A percentile compares a stretch with the other conserved stretches of the same genome.
These are phyloP conservation scores for Pseudorhombus dupliciocellatus DNA, from an alignment of 2,113 vertebrate genomes.

Conservation along the genomic window DNA sequence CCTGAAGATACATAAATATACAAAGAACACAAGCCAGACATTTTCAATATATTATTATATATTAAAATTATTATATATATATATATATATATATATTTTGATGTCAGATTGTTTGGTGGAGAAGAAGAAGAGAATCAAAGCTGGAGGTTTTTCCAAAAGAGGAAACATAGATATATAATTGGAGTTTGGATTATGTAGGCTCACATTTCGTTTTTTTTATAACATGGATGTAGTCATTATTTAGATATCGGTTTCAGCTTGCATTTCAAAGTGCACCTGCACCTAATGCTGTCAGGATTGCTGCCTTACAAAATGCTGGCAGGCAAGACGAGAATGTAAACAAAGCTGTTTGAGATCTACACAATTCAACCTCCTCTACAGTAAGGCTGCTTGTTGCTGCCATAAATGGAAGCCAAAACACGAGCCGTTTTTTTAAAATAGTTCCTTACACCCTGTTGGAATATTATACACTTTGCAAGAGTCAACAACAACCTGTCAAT, in stretches of 20 bases:
- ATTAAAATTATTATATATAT: slow-evolving; percentile 11
- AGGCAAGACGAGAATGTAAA: slow-evolving; percentile 53
- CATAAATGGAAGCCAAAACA: slow-evolving; percentile 40
- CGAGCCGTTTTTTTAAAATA: slow-evolving; percentile 18
- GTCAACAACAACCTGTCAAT: slow-evolving; percentile 29
- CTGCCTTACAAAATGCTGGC: slow-evolving; percentile 47
- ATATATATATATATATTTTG: background rate
- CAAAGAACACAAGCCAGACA: slow-evolving; percentile 16
- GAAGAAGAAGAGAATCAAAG: background rate
- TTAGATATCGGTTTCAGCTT: slow-evolving; percentile 44
- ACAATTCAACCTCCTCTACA: slow-evolving; percentile 27
- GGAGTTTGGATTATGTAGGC: slow-evolving; percentile 12
- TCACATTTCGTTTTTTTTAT: slow-evolving; percentile 31
- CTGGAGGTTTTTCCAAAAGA: slow-evolving; percentile 1
- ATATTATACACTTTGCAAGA: slow-evolving; percentile 4
- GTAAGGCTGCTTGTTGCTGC: slow-evolving; percentile 37
- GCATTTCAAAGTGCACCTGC: slow-evolving; percentile 53
- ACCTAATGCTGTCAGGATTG: slow-evolving; percentile 33
- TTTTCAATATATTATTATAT: slow-evolving; percentile 14
- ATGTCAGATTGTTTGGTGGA: slow-evolving; percentile 2
- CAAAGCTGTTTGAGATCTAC: slow-evolving; percentile 56
- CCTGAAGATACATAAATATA: background rate
- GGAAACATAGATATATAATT: slow-evolving; percentile 39
- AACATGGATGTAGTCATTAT: slow-evolving; percentile 43
- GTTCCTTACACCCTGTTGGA: slow-evolving; percentile 4